phyloP scores from a whole-genome alignment of 2,797 vertebrate genomes.

The Knipowitschia caucasica region DNA sequence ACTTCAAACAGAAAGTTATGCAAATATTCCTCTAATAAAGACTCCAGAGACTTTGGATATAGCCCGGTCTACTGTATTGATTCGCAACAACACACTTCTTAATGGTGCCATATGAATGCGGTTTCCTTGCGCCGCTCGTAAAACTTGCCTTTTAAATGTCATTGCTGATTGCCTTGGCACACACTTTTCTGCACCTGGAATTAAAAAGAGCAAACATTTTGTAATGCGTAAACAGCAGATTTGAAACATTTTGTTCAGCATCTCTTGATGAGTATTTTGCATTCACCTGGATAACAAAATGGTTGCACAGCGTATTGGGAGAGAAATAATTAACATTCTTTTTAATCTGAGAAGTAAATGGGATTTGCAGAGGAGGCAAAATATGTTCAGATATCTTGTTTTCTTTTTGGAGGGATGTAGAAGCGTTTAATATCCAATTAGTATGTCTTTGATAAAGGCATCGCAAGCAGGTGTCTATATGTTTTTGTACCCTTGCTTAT shows the following conservation, averaged over 20 bases:
- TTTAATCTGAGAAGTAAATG: not conserved
- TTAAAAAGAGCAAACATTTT: not conserved
- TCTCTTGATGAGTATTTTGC: slow-evolving; percentile 1
- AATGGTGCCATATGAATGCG: not conserved
- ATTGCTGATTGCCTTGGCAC: not conserved
- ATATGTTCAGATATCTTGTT: not conserved
- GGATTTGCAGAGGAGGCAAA: not conserved
- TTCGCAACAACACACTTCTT: not conserved
- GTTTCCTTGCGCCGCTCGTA: not conserved
- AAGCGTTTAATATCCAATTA: not conserved
- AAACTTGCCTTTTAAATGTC: slow-evolving; percentile 6
- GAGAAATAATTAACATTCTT: slow-evolving; percentile 2
- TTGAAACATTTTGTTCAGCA: slow-evolving; percentile 1
- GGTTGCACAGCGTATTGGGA: not conserved
- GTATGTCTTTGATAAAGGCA: not conserved
- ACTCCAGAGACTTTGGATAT: slow-evolving; percentile 3
- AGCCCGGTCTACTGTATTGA: slow-evolving; percentile 2
- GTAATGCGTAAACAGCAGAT: slow-evolving; percentile 3
- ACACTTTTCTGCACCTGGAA: slow-evolving; percentile 7
- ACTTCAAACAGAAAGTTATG: slow-evolving; percentile 5
- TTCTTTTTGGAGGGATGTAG: not conserved
- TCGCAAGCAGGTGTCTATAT: not conserved
- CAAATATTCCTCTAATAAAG: slow-evolving; percentile 3
- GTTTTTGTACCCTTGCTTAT: not conserved
- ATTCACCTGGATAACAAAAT: slow-evolving; percentile 6